A percentile compares a stretch with the other conserved stretches of the same genome.
These are phyloP conservation scores for Schizopygopsis malacanthus DNA, from an alignment of 2,797 vertebrate genomes.

Conservation along the genomic window DNA sequence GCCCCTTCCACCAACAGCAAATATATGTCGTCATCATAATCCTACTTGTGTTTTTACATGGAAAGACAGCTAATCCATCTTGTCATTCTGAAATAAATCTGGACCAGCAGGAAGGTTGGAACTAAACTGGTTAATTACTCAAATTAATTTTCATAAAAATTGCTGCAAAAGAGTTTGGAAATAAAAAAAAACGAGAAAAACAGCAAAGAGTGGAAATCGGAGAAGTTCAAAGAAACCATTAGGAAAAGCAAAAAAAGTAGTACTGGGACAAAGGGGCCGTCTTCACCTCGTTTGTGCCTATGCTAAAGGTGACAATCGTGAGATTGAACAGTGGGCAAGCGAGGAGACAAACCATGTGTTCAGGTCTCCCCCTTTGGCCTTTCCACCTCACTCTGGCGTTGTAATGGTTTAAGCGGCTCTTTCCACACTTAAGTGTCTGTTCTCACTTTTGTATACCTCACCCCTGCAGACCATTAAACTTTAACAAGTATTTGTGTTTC, in stretches of 20 bases:
- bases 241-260: background rate
- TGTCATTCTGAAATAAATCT: slow-evolving; percentile 24
- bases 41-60: slow-evolving; percentile 46
- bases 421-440: slow-evolving; percentile 63
- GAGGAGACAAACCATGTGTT: slow-evolving; percentile 53
- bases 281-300: slow-evolving; percentile 62
- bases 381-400: slow-evolving; percentile 46
- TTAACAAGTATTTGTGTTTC: slow-evolving; percentile 68
- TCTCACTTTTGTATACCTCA: slow-evolving; percentile 52
- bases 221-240: background rate
- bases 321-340: slow-evolving; percentile 49
- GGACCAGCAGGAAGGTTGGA: slow-evolving; percentile 4
- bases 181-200: background rate
- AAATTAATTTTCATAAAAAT: background rate
- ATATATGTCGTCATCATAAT: slow-evolving; percentile 49
- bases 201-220: background rate
- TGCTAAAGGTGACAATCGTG: slow-evolving; percentile 56
- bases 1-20: slow-evolving; percentile 55
- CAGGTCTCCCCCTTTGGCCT: slow-evolving; percentile 54
- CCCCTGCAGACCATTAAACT: slow-evolving; percentile 62
- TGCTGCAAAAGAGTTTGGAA: background rate
- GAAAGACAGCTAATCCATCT: slow-evolving; percentile 39
- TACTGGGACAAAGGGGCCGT: slow-evolving; percentile 22
- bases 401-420: slow-evolving; percentile 66
- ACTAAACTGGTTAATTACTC: slow-evolving; percentile 5